phyloP scores from a whole-genome alignment of 2,797 vertebrate species.

The Sus cebifrons region DNA sequence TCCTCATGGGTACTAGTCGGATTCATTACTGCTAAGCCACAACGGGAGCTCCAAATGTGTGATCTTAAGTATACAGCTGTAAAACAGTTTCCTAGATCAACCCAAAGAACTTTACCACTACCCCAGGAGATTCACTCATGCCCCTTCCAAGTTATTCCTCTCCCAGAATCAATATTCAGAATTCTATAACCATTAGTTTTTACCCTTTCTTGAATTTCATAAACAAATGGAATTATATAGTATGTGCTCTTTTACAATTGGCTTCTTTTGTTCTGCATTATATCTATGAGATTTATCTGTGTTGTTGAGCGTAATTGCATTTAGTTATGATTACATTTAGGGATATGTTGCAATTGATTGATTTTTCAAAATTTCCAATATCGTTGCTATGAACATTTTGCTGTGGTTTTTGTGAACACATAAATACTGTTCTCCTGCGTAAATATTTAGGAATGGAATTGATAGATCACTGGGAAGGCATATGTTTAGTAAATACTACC shows the following conservation, averaged over 20 bases:
- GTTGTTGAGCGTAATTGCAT: slow-evolving; percentile 42
- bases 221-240: slow-evolving; percentile 8
- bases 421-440: not conserved
- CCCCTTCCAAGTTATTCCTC: not conserved
- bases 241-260: not conserved
- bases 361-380: slow-evolving; percentile 30
- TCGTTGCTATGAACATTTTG: not conserved
- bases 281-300: not conserved
- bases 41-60: too few species aligned
- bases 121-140: not conserved
- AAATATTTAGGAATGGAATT: not conserved
- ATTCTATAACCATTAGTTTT: slow-evolving; percentile 30
- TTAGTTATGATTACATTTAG: slow-evolving; percentile 28
- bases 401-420: slow-evolving; percentile 14
- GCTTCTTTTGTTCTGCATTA: slow-evolving; percentile 27
- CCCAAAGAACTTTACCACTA: not conserved
- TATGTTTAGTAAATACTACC: slow-evolving; percentile 13
- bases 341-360: slow-evolving; percentile 4
- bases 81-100: not conserved
- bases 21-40: too few species aligned
- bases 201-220: not conserved
- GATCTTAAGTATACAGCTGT: not conserved
- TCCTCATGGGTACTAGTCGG: too few species aligned
- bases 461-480: not conserved
- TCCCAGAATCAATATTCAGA: slow-evolving; percentile 14